Base-by-base conservation (phyloP, 2,888 invertebrate species). In the Anthophora plumipes region DNA sequence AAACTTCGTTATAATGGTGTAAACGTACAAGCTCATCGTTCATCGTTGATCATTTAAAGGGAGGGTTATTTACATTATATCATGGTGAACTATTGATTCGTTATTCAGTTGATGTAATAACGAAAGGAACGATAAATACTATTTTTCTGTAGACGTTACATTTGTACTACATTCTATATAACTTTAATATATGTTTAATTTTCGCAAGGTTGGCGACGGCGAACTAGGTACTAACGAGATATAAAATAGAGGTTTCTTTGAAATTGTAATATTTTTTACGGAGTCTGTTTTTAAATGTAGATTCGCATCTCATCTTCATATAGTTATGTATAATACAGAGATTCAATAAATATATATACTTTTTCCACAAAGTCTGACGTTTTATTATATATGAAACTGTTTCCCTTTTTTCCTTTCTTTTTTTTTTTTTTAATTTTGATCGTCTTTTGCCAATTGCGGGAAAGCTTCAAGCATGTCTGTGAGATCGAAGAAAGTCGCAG, bases 281-380 rank as follows among this genome's bases (percentile, higher is more conserved):
- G n/a, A 61, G 43, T 70, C 74, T 71, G 39, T 84, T 66, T 69
- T 71, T 54, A 25, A 37, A 57, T n/a, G 43, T 84, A 79, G 75
- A 72, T 73, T 80, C 71, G 74, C 87, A 87, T 87, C 82, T 82
- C 87, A 86, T 77, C 70, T 78, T 85, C 77, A 66, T 79, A 87
- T 77, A 82, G 78, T 74, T 77, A 80, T 87, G 80, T 88, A 88
- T 82, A 74, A 85, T 83, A 83, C 77, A 83, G 76, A 88, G 80
- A 74, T 82, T 80, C 77, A 88, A 88, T 87, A 88, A 85, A 85
- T 68, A 71, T 71, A 82, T 89, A 85, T 89, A 88, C 87, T 85
- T 89, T 88, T 88, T 88, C 48, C 85, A 89, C 43, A 71, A 82
- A 59, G 41, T 22, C 9, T 11, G 2, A 7, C 11, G 20, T 41